These are phyloP conservation scores for Aphelenchoides bicaudatus DNA, from an alignment of 2,888 invertebrate genomes.

Conservation along the genomic window DNA sequence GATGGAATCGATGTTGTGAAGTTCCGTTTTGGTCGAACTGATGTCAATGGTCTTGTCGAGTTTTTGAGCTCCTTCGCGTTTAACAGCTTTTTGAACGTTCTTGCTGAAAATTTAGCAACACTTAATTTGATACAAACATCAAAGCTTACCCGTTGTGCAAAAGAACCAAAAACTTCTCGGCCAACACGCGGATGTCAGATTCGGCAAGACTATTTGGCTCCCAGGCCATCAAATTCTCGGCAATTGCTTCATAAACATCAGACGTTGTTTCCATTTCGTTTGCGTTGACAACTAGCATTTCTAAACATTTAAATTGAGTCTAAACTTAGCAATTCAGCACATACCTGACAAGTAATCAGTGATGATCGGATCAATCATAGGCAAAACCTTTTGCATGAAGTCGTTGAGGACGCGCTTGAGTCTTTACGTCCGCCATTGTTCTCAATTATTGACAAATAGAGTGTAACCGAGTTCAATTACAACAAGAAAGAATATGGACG, in stretches of 20 bases:
- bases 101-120: constrained; percentile 26
- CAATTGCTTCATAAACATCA: constrained; percentile 55
- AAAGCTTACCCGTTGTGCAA: constrained; percentile 50
- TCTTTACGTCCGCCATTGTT: constrained; percentile 3
- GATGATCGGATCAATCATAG: constrained; percentile 11
- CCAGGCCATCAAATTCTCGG: constrained; percentile 46
- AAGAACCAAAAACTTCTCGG: constrained; percentile 45
- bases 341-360: constrained; percentile 15
- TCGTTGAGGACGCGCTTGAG: constrained; percentile 3
- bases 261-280: constrained; percentile 50
- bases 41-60: constrained; percentile 57
- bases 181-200: constrained; percentile 40
- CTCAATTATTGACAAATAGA: constrained; percentile 16
- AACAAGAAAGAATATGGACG: constrained; percentile 17
- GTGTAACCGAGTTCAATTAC: constrained; percentile 18
- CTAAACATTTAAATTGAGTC: constrained; percentile 27
- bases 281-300: constrained; percentile 48
- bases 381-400: constrained; percentile 26
- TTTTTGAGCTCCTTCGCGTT: constrained; percentile 39
- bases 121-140: neutral
- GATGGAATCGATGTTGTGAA: constrained; percentile 47
- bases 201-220: constrained; percentile 26
- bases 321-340: neutral
- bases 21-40: constrained; percentile 48
- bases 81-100: constrained; percentile 14